Evolutionary conservation across 2,113 vertebrate genomes (phyloP).

Genomic region (Gnathonemus echidnorhynchus): DNA sequence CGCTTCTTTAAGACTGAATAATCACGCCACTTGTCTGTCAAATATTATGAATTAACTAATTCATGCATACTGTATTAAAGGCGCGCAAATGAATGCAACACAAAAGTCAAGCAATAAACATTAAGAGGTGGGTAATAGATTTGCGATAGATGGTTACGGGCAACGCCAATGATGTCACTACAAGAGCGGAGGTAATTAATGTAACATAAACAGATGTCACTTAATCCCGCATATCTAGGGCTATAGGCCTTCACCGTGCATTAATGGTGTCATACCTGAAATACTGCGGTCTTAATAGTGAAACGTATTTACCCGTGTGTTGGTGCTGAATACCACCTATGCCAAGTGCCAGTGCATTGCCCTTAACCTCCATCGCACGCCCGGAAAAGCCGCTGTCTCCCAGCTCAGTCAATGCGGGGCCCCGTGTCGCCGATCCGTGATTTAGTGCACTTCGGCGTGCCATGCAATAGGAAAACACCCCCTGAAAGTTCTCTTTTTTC

Average conservation of each 20-base stretch:
- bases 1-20: not conserved
- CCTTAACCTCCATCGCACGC: conserved; percentile 39
- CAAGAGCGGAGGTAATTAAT: not conserved
- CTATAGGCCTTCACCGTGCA: not conserved
- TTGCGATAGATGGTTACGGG: not conserved
- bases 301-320: not conserved
- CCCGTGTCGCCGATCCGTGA: conserved; percentile 52
- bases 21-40: not conserved
- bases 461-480: conserved; percentile 41
- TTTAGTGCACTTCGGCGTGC: conserved; percentile 59
- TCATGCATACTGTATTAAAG: not conserved
- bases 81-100: not conserved
- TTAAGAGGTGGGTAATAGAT: not conserved
- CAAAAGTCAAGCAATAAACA: not conserved
- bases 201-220: not conserved
- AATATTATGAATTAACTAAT: not conserved
- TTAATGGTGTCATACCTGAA: not conserved
- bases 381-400: conserved; percentile 29
- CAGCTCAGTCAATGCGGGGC: conserved; percentile 50
- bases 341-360: conserved; percentile 23
- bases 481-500: conserved; percentile 19
- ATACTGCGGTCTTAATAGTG: not conserved
- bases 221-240: not conserved
- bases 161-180: not conserved
- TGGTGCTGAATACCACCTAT: not conserved